Conservation (phyloP, 2,888 invertebrate species). For the Drepanosiphum platanoidis region DNA sequence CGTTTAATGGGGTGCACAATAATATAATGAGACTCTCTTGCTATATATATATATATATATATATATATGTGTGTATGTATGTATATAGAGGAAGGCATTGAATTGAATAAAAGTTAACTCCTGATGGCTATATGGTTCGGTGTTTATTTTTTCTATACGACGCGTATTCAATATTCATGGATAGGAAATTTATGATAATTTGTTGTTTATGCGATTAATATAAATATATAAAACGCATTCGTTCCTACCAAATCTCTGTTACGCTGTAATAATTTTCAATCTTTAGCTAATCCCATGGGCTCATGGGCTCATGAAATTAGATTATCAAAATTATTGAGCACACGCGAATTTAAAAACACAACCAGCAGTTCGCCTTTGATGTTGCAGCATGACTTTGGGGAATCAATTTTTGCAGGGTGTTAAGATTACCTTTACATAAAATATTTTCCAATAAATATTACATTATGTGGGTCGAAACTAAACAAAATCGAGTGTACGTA, state of each 20-base stretch:
- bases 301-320: neutral
- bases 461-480: neutral
- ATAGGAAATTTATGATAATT: neutral
- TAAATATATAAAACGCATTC: neutral
- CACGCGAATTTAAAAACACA: neutral
- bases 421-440: neutral
- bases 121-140: neutral
- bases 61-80: too few relatives aligned
- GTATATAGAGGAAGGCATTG: too few relatives aligned
- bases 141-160: neutral
- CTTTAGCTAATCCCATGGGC: neutral
- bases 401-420: neutral
- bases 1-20: neutral
- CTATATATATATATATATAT: too few relatives aligned
- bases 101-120: neutral
- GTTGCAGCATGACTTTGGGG: neutral
- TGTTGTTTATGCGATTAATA: neutral
- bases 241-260: neutral
- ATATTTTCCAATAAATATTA: conserved; percentile 12
- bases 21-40: neutral
- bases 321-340: neutral
- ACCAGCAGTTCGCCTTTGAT: neutral
- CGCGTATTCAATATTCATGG: neutral
- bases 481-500: neutral
- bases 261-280: neutral